A percentile compares a stretch with the other conserved stretches of the same genome.
These are phyloP conservation scores for Petrophora chlorosata DNA, from an alignment of 2,888 invertebrate species.

Conservation along the genomic window DNA sequence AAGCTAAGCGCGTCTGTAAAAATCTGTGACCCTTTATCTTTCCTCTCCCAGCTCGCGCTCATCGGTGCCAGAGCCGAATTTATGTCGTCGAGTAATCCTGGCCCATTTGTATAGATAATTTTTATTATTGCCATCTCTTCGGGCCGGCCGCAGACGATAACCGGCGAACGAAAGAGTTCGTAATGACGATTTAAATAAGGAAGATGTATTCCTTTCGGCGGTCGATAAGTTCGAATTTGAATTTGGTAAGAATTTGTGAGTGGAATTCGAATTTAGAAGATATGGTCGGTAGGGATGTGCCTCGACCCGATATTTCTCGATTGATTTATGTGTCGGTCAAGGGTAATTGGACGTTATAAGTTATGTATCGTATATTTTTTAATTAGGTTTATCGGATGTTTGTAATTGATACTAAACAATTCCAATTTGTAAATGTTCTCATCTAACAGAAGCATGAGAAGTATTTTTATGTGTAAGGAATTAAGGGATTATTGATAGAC, in stretches of 20 bases:
- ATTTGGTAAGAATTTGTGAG: constrained; percentile 68
- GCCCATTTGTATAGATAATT: constrained; percentile 84
- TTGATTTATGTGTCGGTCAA: constrained; percentile 28
- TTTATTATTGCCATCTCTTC: constrained; percentile 83
- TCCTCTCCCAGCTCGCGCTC: constrained; percentile 69
- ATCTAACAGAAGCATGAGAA: no score
- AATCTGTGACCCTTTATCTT: constrained; percentile 81
- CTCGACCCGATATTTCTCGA: constrained; percentile 23
- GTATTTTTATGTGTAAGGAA: not conserved
- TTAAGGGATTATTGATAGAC: not conserved
- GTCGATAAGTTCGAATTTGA: constrained; percentile 75
- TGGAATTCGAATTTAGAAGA: constrained; percentile 62
- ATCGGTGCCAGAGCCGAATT: constrained; percentile 81
- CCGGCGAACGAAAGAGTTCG: constrained; percentile 79
- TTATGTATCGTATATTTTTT: constrained; percentile 13
- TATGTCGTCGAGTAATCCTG: constrained; percentile 82
- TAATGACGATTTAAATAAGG: constrained; percentile 83
- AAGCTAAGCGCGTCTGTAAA: constrained; percentile 62
- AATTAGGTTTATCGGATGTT: constrained; percentile 12
- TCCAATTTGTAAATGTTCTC: constrained; percentile 1
- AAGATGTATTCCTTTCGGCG: constrained; percentile 79
- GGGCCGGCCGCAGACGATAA: constrained; percentile 77
- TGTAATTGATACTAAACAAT: constrained; percentile 7
- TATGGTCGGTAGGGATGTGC: constrained; percentile 61
- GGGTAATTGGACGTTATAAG: constrained; percentile 22